Percentiles rank a stretch among this genome's conserved stretches.
Conservation (phyloP, 2,113 vertebrate genomes). For the Raja brachyura region DNA sequence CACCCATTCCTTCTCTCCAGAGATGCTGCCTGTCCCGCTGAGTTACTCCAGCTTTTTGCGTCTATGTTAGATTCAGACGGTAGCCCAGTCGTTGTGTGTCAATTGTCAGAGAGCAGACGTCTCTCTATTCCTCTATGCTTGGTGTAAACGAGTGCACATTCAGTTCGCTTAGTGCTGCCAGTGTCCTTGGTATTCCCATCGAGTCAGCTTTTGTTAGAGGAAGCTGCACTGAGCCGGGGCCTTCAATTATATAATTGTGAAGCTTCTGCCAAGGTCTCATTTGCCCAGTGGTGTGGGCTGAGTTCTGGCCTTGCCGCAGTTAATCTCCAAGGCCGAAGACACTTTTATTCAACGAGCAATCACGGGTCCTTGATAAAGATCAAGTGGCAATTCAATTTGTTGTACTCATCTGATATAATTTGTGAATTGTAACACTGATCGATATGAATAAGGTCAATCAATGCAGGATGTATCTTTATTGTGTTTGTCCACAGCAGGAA, state of each 20-base stretch:
- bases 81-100: background rate
- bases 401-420: slow-evolving; percentile 16
- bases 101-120: background rate
- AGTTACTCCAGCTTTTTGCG: too few species aligned
- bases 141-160: slow-evolving; percentile 9
- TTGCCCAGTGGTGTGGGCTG: background rate
- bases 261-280: slow-evolving; percentile 34
- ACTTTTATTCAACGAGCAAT: background rate
- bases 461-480: background rate
- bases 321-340: slow-evolving; percentile 7
- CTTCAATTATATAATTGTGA: slow-evolving; percentile 33
- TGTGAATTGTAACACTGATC: slow-evolving; percentile 33
- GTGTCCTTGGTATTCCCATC: slow-evolving; percentile 36
- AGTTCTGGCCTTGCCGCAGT: background rate
- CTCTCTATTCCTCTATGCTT: background rate
- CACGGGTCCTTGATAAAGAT: slow-evolving; percentile 36
- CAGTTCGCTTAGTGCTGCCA: slow-evolving; percentile 18
- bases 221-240: slow-evolving; percentile 3
- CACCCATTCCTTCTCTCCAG: too few species aligned
- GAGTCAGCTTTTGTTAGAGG: slow-evolving; percentile 37
- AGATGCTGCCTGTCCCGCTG: too few species aligned
- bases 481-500: background rate
- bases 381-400: background rate
- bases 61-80: too few species aligned
- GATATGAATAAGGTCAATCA: background rate